Conservation (phyloP, 2,888 invertebrate species). For the Muschampia plurimacula region DNA sequence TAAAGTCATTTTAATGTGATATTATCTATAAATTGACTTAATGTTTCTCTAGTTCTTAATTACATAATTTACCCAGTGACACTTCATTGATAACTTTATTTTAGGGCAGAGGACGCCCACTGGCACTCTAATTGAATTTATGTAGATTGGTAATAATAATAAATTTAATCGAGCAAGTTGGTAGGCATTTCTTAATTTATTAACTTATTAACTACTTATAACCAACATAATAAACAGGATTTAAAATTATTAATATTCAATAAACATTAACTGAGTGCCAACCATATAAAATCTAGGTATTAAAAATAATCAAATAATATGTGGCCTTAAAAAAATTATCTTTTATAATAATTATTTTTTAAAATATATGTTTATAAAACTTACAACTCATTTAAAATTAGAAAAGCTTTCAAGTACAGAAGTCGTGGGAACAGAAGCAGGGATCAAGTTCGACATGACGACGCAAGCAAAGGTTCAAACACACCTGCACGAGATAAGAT, state of each 20-base stretch:
- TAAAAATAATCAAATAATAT: no score
- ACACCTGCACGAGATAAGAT: slow-evolving; percentile 49
- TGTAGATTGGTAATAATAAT: slow-evolving; percentile 11
- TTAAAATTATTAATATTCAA: no score
- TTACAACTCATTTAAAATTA: not conserved
- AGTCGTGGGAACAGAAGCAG: slow-evolving; percentile 9
- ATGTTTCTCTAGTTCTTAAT: slow-evolving; percentile 19
- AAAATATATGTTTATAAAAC: not conserved
- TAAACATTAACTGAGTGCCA: no score
- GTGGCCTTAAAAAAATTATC: no score
- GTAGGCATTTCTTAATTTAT: no score
- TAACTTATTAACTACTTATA: no score
- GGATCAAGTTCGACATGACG: not conserved
- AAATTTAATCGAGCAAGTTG: slow-evolving; percentile 16
- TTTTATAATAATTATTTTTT: not conserved
- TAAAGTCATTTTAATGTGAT: not conserved
- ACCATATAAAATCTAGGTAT: no score
- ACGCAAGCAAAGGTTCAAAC: not conserved
- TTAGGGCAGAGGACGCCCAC: slow-evolving; percentile 57
- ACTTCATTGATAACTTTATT: slow-evolving; percentile 56
- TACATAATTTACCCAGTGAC: slow-evolving; percentile 34
- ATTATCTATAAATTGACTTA: slow-evolving; percentile 34
- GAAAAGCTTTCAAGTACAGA: not conserved
- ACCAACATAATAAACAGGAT: no score
- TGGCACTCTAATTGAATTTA: slow-evolving; percentile 57